Percentiles rank a stretch among this genome's conserved stretches.
Evolutionary conservation across 2,888 invertebrate species (phyloP).

Genomic region (Teleiodes luculella): DNA sequence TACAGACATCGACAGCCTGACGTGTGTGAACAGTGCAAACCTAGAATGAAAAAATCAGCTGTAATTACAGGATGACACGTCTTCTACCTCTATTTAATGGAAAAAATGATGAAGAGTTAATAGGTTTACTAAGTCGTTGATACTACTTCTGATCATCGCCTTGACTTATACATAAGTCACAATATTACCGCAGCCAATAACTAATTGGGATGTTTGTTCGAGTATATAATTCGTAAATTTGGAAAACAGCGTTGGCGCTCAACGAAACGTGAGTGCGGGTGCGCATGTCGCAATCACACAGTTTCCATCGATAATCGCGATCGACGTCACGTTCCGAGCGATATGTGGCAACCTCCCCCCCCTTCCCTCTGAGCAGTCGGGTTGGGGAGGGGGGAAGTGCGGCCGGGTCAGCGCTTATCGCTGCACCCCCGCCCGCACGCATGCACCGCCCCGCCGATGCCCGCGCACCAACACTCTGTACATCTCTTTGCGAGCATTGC

Average conservation of each 20-base stretch:
- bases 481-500: slow-evolving; percentile 4
- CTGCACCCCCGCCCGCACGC: slow-evolving; percentile 18
- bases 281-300: slow-evolving; percentile 29
- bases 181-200: too few species aligned
- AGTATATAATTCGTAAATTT: slow-evolving; percentile 4
- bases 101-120: too few species aligned
- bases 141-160: too few species aligned
- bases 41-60: too few species aligned
- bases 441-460: slow-evolving; percentile 5
- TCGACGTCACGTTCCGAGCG: slow-evolving; percentile 33
- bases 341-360: slow-evolving; percentile 13
- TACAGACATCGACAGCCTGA: too few species aligned
- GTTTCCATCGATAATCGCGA: slow-evolving; percentile 31
- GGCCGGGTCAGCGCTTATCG: slow-evolving; percentile 46
- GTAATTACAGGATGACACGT: too few species aligned
- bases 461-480: neutral
- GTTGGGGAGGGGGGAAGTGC: slow-evolving; percentile 18
- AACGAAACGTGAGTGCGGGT: slow-evolving; percentile 23
- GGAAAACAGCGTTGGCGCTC: too few species aligned
- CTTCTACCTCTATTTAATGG: too few species aligned
- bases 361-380: slow-evolving; percentile 20
- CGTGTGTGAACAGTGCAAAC: too few species aligned
- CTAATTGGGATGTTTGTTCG: too few species aligned
- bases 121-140: too few species aligned
- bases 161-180: too few species aligned